phyloP scores from a whole-genome alignment of 1,140 invertebrate genomes.

The Pseudomyrmex flavicornis region DNA sequence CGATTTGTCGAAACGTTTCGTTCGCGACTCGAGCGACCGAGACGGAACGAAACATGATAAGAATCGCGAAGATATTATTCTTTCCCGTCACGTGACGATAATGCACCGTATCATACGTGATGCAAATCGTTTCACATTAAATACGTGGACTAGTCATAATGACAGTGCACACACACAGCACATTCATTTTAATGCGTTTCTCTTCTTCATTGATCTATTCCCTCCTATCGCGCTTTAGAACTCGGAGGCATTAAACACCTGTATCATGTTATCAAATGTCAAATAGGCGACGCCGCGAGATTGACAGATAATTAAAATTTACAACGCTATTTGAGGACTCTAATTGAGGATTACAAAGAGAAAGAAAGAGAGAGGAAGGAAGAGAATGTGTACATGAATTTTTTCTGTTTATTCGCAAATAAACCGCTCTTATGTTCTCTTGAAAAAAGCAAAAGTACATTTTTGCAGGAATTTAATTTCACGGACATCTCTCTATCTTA shows the following conservation, averaged over 20 bases:
- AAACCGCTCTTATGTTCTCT: background rate
- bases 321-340: background rate
- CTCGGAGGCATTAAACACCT: too few relatives aligned
- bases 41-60: background rate
- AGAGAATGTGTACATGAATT: too few relatives aligned
- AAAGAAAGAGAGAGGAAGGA: too few relatives aligned
- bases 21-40: slow-evolving; percentile 5
- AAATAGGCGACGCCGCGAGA: background rate
- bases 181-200: too few relatives aligned
- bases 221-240: too few relatives aligned
- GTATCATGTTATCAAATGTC: too few relatives aligned
- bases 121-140: slow-evolving; percentile 7
- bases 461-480: slow-evolving; percentile 12
- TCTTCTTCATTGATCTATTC: too few relatives aligned
- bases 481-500: background rate
- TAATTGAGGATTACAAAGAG: background rate
- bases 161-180: background rate
- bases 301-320: background rate
- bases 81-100: slow-evolving; percentile 1
- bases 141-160: background rate
- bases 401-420: background rate
- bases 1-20: slow-evolving; percentile 12
- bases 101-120: slow-evolving; percentile 1
- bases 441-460: background rate
- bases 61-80: slow-evolving; percentile 27